These are phyloP conservation scores for Eugnorisma glareosa DNA, from an alignment of 2,888 invertebrate species.

Conservation along the genomic window DNA sequence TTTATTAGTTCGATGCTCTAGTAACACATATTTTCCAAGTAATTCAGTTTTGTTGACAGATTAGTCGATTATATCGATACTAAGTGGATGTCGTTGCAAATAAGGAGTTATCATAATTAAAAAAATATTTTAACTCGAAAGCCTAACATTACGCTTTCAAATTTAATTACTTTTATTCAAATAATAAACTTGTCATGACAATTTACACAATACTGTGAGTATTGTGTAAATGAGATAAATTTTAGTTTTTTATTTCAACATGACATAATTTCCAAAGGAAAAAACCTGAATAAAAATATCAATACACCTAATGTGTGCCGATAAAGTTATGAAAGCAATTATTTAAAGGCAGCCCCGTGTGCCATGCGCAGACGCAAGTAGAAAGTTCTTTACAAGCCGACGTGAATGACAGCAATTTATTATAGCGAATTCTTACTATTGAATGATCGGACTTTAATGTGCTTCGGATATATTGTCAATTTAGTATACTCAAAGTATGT, in stretches of 20 bases:
- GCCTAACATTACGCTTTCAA: neutral
- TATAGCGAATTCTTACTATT: slow-evolving; percentile 66
- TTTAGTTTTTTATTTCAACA: neutral
- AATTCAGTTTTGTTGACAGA: neutral
- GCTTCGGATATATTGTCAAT: slow-evolving; percentile 50
- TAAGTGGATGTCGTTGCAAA: neutral
- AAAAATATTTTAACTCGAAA: neutral
- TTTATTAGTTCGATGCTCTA: neutral
- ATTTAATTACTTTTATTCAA: neutral
- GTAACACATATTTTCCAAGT: neutral
- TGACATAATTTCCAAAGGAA: slow-evolving; percentile 12
- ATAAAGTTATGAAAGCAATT: slow-evolving; percentile 62
- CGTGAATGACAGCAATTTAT: slow-evolving; percentile 77
- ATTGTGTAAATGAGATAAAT: neutral
- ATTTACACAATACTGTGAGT: slow-evolving; percentile 11
- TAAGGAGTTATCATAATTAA: neutral
- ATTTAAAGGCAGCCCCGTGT: slow-evolving; percentile 47
- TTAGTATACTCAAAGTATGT: slow-evolving; percentile 29
- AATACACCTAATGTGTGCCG: slow-evolving; percentile 39
- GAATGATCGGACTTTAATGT: slow-evolving; percentile 48
- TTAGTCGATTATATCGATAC: neutral
- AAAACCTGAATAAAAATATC: slow-evolving; percentile 28
- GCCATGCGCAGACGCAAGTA: slow-evolving; percentile 69
- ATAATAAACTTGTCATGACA: neutral
- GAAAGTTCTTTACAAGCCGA: slow-evolving; percentile 81